Conservation (phyloP, 2,113 vertebrate genomes). For the Amblyopsis rosae region DNA sequence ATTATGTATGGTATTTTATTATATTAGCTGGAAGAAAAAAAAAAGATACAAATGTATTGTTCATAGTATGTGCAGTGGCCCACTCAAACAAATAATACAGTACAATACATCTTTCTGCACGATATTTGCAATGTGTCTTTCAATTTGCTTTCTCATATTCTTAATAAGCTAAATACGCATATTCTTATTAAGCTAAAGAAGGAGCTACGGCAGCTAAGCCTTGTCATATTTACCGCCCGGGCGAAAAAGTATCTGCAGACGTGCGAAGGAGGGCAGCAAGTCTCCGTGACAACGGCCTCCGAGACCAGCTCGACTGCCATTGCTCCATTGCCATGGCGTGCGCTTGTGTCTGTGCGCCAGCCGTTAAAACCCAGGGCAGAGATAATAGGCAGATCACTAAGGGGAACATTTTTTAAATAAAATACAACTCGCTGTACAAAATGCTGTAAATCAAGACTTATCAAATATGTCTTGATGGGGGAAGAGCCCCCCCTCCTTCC, state of each 20-base stretch:
- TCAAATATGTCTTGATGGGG: slow-evolving; percentile 49
- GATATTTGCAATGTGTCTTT: too few species aligned
- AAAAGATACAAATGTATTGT: too few species aligned
- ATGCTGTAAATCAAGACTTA: slow-evolving; percentile 32
- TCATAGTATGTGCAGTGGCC: too few species aligned
- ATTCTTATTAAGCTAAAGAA: too few species aligned
- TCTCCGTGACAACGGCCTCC: slow-evolving; percentile 56
- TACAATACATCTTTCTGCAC: too few species aligned
- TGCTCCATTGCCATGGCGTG: slow-evolving; percentile 44
- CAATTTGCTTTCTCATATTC: too few species aligned
- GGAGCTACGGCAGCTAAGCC: background rate
- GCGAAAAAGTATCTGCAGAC: slow-evolving; percentile 53
- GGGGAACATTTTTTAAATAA: background rate
- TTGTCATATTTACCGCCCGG: slow-evolving; percentile 52
- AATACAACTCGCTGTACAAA: background rate
- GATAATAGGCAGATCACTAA: slow-evolving; percentile 60
- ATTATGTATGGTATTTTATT: background rate
- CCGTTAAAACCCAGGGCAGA: slow-evolving; percentile 33
- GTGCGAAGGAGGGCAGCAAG: slow-evolving; percentile 69
- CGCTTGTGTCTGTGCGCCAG: too few species aligned
- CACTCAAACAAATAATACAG: background rate
- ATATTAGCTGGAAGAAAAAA: background rate
- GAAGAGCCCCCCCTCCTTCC: slow-evolving; percentile 11
- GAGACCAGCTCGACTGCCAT: slow-evolving; percentile 46
- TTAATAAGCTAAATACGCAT: too few species aligned